phyloP scores from a whole-genome alignment of 2,113 vertebrate genomes.

The Marmota flaviventris region DNA sequence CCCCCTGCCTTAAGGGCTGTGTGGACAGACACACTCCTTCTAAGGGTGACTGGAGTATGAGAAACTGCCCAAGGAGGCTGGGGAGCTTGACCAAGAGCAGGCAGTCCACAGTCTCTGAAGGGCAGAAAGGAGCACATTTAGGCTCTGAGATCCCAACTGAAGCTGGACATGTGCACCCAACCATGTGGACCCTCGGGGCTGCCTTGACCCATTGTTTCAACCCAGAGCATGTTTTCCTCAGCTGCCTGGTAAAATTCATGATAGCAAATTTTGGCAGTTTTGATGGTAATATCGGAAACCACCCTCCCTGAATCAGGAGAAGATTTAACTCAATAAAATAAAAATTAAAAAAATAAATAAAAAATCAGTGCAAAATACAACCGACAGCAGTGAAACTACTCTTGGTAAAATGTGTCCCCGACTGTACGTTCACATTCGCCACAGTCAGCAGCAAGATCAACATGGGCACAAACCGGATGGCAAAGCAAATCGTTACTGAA shows the following conservation, averaged over 20 bases:
- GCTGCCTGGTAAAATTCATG: background rate
- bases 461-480: background rate
- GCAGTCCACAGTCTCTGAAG: background rate
- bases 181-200: background rate
- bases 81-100: background rate
- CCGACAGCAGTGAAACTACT: background rate
- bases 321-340: background rate
- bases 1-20: background rate
- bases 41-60: background rate
- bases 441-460: background rate
- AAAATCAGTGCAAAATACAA: background rate
- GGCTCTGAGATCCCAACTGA: background rate
- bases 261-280: conserved; percentile 23
- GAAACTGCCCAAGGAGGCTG: background rate
- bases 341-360: background rate
- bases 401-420: background rate
- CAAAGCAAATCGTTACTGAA: conserved; percentile 24
- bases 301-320: background rate
- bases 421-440: background rate
- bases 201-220: background rate
- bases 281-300: conserved; percentile 2
- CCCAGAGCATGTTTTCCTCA: background rate
- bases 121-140: background rate
- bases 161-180: background rate
- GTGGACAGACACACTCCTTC: background rate